Percentiles rank a stretch among this genome's conserved stretches.
These are phyloP conservation scores for Drosophila lacteicornis DNA, from an alignment of 1,140 invertebrate species.

Conservation along the genomic window DNA sequence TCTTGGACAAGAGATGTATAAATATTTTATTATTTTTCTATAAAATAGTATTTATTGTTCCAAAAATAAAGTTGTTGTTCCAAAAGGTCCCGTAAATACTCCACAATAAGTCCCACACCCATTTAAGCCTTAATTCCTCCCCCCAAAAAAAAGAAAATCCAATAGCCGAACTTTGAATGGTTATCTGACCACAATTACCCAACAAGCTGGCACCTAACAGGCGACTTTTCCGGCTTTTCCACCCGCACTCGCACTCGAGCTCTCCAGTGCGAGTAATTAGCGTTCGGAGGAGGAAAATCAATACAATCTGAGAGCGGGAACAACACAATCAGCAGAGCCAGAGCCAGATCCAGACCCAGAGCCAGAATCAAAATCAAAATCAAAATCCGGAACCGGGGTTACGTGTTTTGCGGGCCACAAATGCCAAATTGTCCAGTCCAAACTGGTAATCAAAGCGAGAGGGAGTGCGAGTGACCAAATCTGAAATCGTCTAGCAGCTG, in stretches of 20 bases:
- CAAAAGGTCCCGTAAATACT: too few species aligned
- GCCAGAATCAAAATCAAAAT: constrained; percentile 23
- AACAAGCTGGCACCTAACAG: constrained; percentile 12
- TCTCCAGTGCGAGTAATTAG: constrained; percentile 29
- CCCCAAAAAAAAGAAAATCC: neutral
- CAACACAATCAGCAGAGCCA: constrained; percentile 34
- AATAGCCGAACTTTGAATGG: constrained; percentile 3
- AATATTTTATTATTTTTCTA: too few species aligned
- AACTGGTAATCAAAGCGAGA: constrained; percentile 61
- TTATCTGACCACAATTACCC: constrained; percentile 33
- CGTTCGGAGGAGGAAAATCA: constrained; percentile 33
- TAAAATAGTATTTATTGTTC: too few species aligned
- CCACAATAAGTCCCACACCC: neutral
- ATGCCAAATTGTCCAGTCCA: constrained; percentile 67
- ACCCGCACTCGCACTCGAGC: neutral
- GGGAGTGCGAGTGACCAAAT: constrained; percentile 34
- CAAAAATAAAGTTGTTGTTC: too few species aligned
- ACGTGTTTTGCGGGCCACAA: constrained; percentile 52
- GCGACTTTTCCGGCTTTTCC: constrained; percentile 17
- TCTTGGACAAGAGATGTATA: too few species aligned
- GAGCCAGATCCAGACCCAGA: neutral
- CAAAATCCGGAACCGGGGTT: constrained; percentile 30
- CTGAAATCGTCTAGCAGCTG: constrained; percentile 55
- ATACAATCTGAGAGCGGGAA: constrained; percentile 36
- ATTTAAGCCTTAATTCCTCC: neutral